A percentile compares a stretch with the other conserved stretches of the same genome.
These are phyloP conservation scores for Syngnathus acus DNA, from an alignment of 2,797 vertebrate genomes.

Conservation along the genomic window DNA sequence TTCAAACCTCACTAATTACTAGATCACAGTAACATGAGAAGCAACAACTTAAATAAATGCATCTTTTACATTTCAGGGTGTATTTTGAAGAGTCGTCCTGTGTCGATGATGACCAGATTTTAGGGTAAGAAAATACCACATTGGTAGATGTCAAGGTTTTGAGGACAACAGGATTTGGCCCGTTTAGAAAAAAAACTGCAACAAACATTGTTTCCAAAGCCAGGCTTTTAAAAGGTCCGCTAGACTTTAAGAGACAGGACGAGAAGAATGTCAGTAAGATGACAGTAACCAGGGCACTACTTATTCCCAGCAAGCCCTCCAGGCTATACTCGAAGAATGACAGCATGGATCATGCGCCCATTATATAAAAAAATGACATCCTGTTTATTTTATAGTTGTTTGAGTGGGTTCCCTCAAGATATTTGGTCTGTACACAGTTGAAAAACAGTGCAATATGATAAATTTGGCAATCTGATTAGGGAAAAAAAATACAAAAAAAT, in stretches of 20 bases:
- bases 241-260: constrained; percentile 40
- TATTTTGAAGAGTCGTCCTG: neutral
- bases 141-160: constrained; percentile 27
- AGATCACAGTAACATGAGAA: neutral
- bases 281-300: constrained; percentile 42
- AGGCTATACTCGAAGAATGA: constrained; percentile 38
- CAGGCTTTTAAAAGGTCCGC: constrained; percentile 34
- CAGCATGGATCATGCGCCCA: constrained; percentile 18
- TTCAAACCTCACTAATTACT: neutral
- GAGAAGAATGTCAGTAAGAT: constrained; percentile 45
- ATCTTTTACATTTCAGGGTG: neutral
- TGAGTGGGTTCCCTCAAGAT: neutral
- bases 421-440: neutral
- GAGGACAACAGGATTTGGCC: constrained; percentile 24
- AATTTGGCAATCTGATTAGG: neutral
- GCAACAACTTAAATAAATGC: neutral
- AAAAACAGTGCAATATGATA: neutral
- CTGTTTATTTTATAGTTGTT: neutral
- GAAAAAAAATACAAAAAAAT: neutral
- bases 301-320: constrained; percentile 36
- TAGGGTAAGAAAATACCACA: constrained; percentile 26
- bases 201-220: constrained; percentile 27
- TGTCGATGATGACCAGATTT: constrained; percentile 30
- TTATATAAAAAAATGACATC: neutral
- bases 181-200: constrained; percentile 19